These are phyloP conservation scores for Andrena marginata DNA, from an alignment of 2,888 invertebrate genomes.

Conservation along the genomic window DNA sequence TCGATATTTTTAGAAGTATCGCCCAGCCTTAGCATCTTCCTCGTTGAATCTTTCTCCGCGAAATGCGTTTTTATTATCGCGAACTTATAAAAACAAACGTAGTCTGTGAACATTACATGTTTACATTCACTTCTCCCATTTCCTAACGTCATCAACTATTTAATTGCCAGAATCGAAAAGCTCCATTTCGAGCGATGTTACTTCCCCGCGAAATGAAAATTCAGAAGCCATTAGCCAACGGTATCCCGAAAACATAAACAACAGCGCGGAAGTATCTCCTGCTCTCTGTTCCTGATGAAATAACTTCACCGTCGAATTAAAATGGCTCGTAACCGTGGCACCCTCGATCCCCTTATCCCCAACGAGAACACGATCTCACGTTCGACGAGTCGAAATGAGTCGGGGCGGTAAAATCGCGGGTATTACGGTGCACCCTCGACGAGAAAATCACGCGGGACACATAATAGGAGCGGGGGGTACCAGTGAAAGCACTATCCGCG, in stretches of 20 bases:
- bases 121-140: neutral
- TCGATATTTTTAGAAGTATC: too few relatives aligned
- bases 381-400: slow-evolving; percentile 33
- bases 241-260: slow-evolving; percentile 26
- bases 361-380: slow-evolving; percentile 28
- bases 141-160: neutral
- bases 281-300: neutral
- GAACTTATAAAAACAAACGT: neutral
- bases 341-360: slow-evolving; percentile 21
- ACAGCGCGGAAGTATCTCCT: neutral
- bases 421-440: slow-evolving; percentile 39
- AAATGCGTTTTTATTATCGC: neutral
- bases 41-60: neutral
- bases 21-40: too few relatives aligned
- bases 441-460: slow-evolving; percentile 64
- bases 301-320: slow-evolving; percentile 35
- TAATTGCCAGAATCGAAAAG: neutral
- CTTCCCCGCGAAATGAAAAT: neutral
- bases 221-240: slow-evolving; percentile 5
- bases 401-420: slow-evolving; percentile 36
- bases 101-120: neutral
- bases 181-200: neutral
- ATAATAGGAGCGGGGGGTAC: slow-evolving; percentile 66
- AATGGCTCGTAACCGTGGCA: slow-evolving; percentile 24
- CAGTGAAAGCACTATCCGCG: slow-evolving; percentile 71